Base-by-base conservation (phyloP, 2,888 invertebrate species). In the Machimus rusticus region DNA sequence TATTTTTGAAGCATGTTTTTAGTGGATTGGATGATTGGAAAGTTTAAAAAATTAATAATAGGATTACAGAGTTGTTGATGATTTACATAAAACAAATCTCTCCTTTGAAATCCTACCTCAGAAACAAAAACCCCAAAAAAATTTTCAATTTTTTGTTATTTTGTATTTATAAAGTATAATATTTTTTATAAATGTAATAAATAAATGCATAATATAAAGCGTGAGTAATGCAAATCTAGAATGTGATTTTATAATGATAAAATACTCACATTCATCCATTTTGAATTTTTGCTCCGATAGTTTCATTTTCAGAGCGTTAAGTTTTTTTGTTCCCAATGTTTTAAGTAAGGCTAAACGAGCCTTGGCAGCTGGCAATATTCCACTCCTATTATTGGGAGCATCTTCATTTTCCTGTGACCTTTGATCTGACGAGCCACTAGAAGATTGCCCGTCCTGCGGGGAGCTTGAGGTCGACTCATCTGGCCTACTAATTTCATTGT, bases 301-400 rank as follows among this genome's bases (percentile, higher is more conserved):
- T 88, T 94, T 94, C 91, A 95, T 95, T 90, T 94, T 95, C n/a
- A 95, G 92, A 74, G 94, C 94, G 34, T 94, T 94, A 74, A 96
- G 92, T 90, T 95, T 96, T 89, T 95, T 95, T 0, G 95, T 95
- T n/a, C 95, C 95, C 88, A 95, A 92, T 90, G 95, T 95, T 90
- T 95, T 95, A 5, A 96, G 92, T 88, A 94, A 95, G 89, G 95
- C 94, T 1, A 96, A 91, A 77, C 95, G 93, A 1, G 95, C 95
- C 86, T 94, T 91, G 0, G 93, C 93, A 9, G 92, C 91, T 12
- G 93, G 93, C 88, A 93, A 88, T 39, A 93, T 90, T 19, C 92
- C 90, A 87, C 88, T 88, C 19, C 90, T 89, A 39, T 89, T 89
- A 51, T 89, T 90, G 37, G 88, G 74, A 43, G 90, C 90, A 6